Conservation (phyloP, 2,113 vertebrate genomes). For the Merops nubicus region DNA sequence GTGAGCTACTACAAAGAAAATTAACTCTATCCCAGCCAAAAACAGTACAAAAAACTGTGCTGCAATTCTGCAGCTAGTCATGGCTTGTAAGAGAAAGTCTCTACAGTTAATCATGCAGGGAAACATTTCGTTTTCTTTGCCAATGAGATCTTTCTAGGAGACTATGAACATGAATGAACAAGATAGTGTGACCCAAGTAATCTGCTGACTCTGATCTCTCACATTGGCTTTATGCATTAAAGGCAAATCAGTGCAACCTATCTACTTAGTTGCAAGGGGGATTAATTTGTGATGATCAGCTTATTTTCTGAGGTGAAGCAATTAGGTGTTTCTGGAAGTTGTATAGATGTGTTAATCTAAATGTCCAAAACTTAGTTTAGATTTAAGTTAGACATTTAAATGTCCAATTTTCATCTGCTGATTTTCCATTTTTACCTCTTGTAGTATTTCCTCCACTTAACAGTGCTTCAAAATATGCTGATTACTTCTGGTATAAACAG, state of each 20-base stretch:
- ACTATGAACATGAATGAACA: neutral
- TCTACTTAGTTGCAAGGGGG: neutral
- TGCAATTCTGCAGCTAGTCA: neutral
- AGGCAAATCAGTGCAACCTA: neutral
- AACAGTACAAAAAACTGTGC: neutral
- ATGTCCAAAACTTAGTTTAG: neutral
- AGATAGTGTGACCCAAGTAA: neutral
- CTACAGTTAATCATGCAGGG: neutral
- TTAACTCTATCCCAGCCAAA: neutral
- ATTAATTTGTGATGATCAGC: neutral
- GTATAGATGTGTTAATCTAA: neutral
- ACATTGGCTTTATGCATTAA: neutral
- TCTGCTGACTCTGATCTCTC: neutral
- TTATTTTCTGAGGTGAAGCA: neutral
- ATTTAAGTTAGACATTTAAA: no score
- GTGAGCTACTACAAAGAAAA: neutral
- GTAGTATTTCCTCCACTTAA: neutral
- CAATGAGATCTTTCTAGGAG: neutral
- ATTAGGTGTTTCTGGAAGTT: neutral
- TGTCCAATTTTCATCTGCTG: neutral
- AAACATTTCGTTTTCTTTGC: neutral
- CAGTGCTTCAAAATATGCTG: neutral
- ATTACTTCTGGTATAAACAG: neutral
- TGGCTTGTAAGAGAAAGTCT: neutral
- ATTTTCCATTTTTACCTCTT: neutral